Base-by-base conservation (phyloP, 1,140 invertebrate species). In the Condylostylus longicornis region DNA sequence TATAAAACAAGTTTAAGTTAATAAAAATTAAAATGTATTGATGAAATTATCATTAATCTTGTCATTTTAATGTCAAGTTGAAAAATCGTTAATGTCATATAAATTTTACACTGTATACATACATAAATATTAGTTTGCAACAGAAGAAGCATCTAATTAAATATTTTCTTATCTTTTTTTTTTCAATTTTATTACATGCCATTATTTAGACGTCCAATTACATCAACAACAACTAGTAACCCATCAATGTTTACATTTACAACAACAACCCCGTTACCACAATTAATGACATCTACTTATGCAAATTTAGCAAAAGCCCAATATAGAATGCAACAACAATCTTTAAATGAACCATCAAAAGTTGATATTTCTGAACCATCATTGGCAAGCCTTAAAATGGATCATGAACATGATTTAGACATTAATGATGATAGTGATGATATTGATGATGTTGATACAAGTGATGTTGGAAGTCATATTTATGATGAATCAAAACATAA, bases 121-220 rank as follows among this genome's bases (percentile, higher is more conserved):
- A 33, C 17, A 33, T 33, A 17, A 14, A 19, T 33, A 25, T 17
- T 9, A 23, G 14, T 10, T 25, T 15, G 23, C n/a, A 23, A 18
- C 14, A 25, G 20, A 35, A 18, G 14, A 25, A 17, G 23, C 18
- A 23, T 12, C 5, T 25, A 18, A 35, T 13, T 20, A 35, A 23
- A 21, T n/a, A 22, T 35, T 35, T 29, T 31, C 35, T 31, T 34
- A 18, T 18, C 36, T 34, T 42, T 38, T 22, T 33, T 18, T 27
- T 30, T 30, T 17, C 34, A 18, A 22, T 32, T 14, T 15, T 25
- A 14, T 38, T 18, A 13, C 8, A 22, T 8, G 14, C 23, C 13
- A 17, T 17, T 5, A 13, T 29, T n/a, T 28, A 59, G 56, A 42
- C 54, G 56, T 20, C 56, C 56, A 45, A 57, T 59, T 33, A 58